phyloP scores from a whole-genome alignment of 2,113 vertebrate species.

The Columba janthina region DNA sequence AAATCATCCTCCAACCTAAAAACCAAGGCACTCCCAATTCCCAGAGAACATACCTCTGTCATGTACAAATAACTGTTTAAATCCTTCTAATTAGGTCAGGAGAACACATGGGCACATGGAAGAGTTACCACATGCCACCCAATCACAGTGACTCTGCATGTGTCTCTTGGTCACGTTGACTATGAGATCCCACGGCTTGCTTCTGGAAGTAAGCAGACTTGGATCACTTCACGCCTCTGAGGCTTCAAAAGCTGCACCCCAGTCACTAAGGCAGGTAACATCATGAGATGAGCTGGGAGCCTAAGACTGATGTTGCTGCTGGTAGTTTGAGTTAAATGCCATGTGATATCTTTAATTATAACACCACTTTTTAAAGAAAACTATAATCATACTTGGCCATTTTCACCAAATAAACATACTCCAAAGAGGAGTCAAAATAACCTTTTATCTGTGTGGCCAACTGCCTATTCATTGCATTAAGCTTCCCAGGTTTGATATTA shows the following conservation, averaged over 20 bases:
- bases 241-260: neutral
- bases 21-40: neutral
- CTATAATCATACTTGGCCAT: neutral
- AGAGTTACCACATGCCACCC: neutral
- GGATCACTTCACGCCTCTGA: neutral
- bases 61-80: neutral
- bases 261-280: neutral
- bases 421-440: neutral
- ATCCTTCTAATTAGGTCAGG: neutral
- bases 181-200: neutral
- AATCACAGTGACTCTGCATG: fast-evolving
- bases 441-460: neutral
- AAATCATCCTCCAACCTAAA: neutral
- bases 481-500: neutral
- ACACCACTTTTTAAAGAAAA: neutral
- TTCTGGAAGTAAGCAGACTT: neutral
- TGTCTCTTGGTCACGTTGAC: neutral
- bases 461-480: neutral
- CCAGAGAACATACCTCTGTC: neutral
- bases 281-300: neutral
- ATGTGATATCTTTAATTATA: neutral
- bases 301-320: neutral
- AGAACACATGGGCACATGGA: neutral
- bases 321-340: neutral
- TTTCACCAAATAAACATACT: neutral